Percentiles rank a stretch among this genome's conserved stretches.
Conservation (phyloP, 2,888 invertebrate genomes). For the Clitarchus hookeri region DNA sequence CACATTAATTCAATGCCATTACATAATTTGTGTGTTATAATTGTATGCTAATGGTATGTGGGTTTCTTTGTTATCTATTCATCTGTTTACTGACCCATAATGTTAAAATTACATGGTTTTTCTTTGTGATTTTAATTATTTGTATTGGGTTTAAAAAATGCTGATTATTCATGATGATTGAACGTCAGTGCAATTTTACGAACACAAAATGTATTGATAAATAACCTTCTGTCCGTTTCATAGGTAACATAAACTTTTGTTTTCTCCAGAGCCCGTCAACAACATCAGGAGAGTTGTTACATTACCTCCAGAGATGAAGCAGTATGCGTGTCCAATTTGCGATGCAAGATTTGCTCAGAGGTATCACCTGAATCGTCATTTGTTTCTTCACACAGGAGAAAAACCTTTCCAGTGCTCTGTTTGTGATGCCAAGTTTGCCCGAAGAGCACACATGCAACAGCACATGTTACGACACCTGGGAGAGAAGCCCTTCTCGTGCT, state of each 20-base stretch:
- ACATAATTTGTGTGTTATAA: too few species aligned
- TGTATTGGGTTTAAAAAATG: too few species aligned
- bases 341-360: neutral
- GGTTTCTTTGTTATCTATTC: too few species aligned
- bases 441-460: neutral
- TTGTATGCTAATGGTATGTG: too few species aligned
- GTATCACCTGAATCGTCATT: neutral
- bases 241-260: neutral
- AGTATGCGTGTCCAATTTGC: neutral
- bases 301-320: constrained; percentile 7
- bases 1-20: too few species aligned
- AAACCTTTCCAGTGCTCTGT: neutral
- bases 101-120: too few species aligned
- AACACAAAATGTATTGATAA: too few species aligned
- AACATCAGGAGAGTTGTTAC: neutral
- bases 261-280: neutral
- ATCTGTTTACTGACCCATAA: too few species aligned
- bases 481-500: neutral
- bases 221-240: neutral
- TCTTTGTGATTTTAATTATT: too few species aligned
- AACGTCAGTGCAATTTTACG: too few species aligned
- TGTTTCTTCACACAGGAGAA: neutral
- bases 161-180: too few species aligned
- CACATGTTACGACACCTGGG: constrained; percentile 6
- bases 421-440: constrained; percentile 3